Percentiles rank a stretch among this genome's conserved stretches.
Conservation (phyloP, 2,888 invertebrate genomes). For the Catocala sponsa region DNA sequence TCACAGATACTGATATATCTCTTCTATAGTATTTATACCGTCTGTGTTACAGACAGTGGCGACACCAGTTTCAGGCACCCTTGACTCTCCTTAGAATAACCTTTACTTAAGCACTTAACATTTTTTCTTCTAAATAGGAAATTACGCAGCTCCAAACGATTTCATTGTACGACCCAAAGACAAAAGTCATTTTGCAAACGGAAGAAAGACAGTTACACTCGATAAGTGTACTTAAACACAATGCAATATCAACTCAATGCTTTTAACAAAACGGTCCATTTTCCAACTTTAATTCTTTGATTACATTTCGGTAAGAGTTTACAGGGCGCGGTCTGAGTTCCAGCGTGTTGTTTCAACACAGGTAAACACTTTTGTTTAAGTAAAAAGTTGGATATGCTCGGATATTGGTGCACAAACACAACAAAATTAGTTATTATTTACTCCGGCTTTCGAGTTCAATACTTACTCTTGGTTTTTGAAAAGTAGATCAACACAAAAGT, state of each 20-base stretch:
- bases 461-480: too few relatives aligned
- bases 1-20: too few relatives aligned
- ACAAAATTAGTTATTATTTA: background rate
- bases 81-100: constrained; percentile 17
- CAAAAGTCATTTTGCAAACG: constrained; percentile 34
- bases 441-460: background rate
- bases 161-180: constrained; percentile 41
- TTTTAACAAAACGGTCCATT: constrained; percentile 35
- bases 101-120: constrained; percentile 25
- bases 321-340: constrained; percentile 30
- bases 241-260: constrained; percentile 46
- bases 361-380: background rate
- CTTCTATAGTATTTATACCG: too few relatives aligned
- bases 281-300: constrained; percentile 39
- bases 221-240: constrained; percentile 35
- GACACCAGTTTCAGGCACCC: constrained; percentile 31
- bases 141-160: constrained; percentile 40
- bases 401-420: background rate
- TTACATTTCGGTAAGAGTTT: constrained; percentile 42
- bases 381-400: background rate
- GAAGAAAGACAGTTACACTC: constrained; percentile 26
- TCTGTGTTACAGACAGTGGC: too few relatives aligned
- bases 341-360: constrained; percentile 1
- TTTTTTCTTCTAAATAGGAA: constrained; percentile 41
- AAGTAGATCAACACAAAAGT: too few relatives aligned